These are phyloP conservation scores for Epirrhoe alternata DNA, from an alignment of 2,888 invertebrate genomes.

Conservation along the genomic window DNA sequence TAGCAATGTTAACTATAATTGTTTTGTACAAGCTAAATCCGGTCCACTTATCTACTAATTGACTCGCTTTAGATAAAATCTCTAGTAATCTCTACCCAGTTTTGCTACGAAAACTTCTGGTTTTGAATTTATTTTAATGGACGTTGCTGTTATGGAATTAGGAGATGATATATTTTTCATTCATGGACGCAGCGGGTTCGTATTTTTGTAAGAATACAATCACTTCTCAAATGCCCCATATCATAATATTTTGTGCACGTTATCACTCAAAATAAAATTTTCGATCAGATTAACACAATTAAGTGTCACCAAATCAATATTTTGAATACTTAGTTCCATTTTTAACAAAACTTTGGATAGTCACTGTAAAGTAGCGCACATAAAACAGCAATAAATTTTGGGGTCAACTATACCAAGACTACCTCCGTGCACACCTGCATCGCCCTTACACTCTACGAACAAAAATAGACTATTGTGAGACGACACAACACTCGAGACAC, in stretches of 20 bases:
- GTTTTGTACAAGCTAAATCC: neutral
- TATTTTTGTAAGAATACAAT: constrained; percentile 50
- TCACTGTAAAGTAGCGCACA: constrained; percentile 26
- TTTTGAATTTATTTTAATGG: constrained; percentile 42
- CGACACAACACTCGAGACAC: constrained; percentile 53
- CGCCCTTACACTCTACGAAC: constrained; percentile 28
- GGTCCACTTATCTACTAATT: constrained; percentile 3
- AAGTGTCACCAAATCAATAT: neutral
- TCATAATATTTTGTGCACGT: neutral
- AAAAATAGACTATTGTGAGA: constrained; percentile 60
- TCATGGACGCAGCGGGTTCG: constrained; percentile 76
- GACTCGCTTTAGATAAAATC: neutral
- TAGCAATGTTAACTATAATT: neutral
- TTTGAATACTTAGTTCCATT: neutral
- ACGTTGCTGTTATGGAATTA: constrained; percentile 75
- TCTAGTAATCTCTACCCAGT: neutral
- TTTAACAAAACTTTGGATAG: neutral
- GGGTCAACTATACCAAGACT: constrained; percentile 52
- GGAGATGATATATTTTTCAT: constrained; percentile 73
- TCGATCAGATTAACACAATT: neutral
- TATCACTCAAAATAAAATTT: constrained; percentile 1
- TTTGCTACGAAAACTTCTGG: constrained; percentile 4
- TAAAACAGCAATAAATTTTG: constrained; percentile 41
- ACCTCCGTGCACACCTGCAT: constrained; percentile 19
- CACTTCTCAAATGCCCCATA: neutral